Evolutionary conservation across 2,888 invertebrate genomes (phyloP).

Genomic region (Cyrtodaria siliqua): DNA sequence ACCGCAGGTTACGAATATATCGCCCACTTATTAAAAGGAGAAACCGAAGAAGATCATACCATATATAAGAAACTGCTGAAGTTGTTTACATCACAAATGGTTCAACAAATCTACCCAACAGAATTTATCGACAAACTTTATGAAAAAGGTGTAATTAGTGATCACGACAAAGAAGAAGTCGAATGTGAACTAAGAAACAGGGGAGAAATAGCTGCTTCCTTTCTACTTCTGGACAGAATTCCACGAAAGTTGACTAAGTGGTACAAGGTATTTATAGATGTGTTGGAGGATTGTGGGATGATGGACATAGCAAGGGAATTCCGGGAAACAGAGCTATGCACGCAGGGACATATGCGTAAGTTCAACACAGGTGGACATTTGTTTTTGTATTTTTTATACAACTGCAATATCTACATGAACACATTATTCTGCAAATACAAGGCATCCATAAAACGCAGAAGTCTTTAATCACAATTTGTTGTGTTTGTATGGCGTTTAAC

Average conservation of each 20-base stretch:
- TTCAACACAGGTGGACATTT: no score
- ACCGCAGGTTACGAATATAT: slow-evolving; percentile 18
- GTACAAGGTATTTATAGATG: slow-evolving; percentile 9
- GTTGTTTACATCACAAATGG: slow-evolving; percentile 12
- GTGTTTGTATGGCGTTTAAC: no score
- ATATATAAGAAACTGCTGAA: slow-evolving; percentile 1
- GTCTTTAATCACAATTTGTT: no score
- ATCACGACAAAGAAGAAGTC: slow-evolving; percentile 17
- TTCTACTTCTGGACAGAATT: slow-evolving; percentile 17
- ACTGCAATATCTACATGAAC: no score
- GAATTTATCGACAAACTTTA: slow-evolving; percentile 21
- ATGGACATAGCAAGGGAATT: not conserved
- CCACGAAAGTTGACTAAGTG: slow-evolving; percentile 9
- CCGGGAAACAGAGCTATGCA: no score
- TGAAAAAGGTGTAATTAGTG: slow-evolving; percentile 13
- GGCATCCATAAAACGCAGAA: no score
- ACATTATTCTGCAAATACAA: no score
- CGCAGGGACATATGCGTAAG: no score
- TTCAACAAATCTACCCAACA: slow-evolving; percentile 15
- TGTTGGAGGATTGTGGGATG: slow-evolving; percentile 4
- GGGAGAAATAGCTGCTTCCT: slow-evolving; percentile 20
- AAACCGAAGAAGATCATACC: slow-evolving; percentile 16
- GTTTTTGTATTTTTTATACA: no score
- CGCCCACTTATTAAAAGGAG: slow-evolving; percentile 1
- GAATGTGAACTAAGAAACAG: slow-evolving; percentile 6